Percentiles rank a stretch among this genome's conserved stretches.
Conservation (phyloP, 2,113 vertebrate genomes). For the Calyptommatus sinebrachiatus region DNA sequence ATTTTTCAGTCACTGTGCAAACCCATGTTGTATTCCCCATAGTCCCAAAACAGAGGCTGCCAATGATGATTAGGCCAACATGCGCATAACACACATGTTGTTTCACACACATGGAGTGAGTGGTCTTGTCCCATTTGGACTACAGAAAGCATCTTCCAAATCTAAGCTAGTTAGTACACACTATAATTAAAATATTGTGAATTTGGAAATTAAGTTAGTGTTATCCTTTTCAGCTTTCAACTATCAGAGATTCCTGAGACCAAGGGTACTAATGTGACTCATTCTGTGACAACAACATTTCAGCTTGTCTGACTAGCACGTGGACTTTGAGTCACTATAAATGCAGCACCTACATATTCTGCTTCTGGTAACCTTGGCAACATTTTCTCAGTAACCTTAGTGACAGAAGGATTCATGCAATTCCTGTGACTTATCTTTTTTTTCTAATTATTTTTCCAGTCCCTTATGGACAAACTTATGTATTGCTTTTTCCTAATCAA, state of each 20-base stretch:
- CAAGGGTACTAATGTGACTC: background rate
- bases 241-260: background rate
- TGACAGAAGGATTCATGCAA: background rate
- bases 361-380: background rate
- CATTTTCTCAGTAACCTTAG: constrained; percentile 1
- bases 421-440: background rate
- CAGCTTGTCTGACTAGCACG: background rate
- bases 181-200: background rate
- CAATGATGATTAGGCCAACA: too few species aligned
- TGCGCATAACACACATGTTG: too few species aligned
- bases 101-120: too few species aligned
- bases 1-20: too few species aligned
- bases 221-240: background rate
- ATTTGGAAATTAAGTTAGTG: background rate
- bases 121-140: too few species aligned
- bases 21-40: too few species aligned
- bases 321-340: background rate
- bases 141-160: background rate
- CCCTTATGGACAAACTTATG: background rate
- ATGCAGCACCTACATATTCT: background rate
- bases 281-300: background rate
- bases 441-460: background rate
- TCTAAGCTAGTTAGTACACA: background rate
- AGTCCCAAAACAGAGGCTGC: too few species aligned
- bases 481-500: background rate